phyloP scores from a whole-genome alignment of 2,797 vertebrate genomes.

The Microctenopoma stevenorrisi region DNA sequence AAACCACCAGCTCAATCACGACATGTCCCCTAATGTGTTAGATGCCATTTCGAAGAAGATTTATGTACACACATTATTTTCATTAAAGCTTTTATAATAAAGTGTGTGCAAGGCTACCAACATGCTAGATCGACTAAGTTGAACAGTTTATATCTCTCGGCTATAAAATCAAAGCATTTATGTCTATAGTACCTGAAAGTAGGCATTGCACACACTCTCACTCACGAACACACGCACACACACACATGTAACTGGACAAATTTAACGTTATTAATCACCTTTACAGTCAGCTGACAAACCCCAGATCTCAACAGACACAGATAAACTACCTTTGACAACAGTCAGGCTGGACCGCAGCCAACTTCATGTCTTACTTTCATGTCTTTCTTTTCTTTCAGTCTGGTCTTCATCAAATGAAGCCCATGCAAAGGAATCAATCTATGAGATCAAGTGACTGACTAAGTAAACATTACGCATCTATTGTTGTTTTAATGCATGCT shows the following conservation, averaged over 20 bases:
- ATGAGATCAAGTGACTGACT: conserved; percentile 11
- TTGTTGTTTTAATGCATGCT: background rate
- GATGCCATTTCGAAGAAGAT: too few relatives aligned
- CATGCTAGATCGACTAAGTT: background rate
- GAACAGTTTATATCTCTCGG: conserved; percentile 3
- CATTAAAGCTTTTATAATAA: too few relatives aligned
- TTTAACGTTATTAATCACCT: conserved; percentile 6
- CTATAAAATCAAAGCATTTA: background rate
- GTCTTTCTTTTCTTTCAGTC: background rate
- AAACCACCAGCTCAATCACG: too few relatives aligned
- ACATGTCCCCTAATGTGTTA: too few relatives aligned
- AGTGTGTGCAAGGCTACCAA: background rate
- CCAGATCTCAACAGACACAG: background rate
- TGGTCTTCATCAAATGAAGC: background rate
- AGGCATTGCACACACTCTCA: too few relatives aligned
- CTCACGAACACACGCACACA: too few relatives aligned
- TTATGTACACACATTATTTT: too few relatives aligned
- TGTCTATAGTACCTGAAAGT: background rate
- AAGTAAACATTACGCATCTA: background rate
- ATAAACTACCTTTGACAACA: background rate
- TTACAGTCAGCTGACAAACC: background rate
- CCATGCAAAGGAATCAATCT: background rate
- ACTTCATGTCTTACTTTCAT: background rate
- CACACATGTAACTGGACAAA: conserved; percentile 1
- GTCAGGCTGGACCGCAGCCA: conserved; percentile 9